Base-by-base conservation (phyloP, 2,113 vertebrate species). In the Litocranius walleri region DNA sequence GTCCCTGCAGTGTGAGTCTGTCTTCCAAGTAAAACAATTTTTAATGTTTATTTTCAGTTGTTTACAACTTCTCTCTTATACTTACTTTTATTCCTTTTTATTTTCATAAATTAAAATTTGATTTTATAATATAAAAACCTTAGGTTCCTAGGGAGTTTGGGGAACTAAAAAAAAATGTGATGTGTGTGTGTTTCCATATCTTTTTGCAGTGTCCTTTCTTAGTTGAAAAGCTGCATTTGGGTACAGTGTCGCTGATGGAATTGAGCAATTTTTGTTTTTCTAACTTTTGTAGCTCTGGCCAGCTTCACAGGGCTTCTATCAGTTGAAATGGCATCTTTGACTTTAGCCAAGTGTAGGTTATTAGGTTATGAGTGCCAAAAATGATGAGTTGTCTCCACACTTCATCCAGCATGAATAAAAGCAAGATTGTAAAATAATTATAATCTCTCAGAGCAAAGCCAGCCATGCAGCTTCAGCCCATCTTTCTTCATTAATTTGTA, bases 361-460 rank as follows among this genome's bases (percentile, higher is more conserved):
- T 99, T 98, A 98, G 98, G 97, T 98, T 97, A 97, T 91, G 89
- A 97, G 97, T 98, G 98, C 98, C 98, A 98, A 97, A 99, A 98
- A 98, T 86, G 98, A 98, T 97, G 98, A 99, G 97, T 95, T 80
- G 94, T 95, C 98, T 98, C 98, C 98, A 98, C 98, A 98, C 98
- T 99, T 99, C 98, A 98, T 98, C 97, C 98, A 96, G 98, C 77
- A 87, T 97, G 98, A 99, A 99, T 99, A 98, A 99, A 99, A 99
- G 98, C 98, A 99, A 99, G 98, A 99, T 98, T 99, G 98, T 99
- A 98, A 99, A 99, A 99, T 99, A 99, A 99, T 99, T 98, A 98
- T 98, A 98, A 99, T 98, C 98, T 98, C 98, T 99, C 99, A 99
- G 99, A 98, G 95, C 67, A 85, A 94, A 98, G 99, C 98, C 98